Evolutionary conservation across 2,888 invertebrate species (phyloP).

Genomic region (Drosophila birchii): DNA sequence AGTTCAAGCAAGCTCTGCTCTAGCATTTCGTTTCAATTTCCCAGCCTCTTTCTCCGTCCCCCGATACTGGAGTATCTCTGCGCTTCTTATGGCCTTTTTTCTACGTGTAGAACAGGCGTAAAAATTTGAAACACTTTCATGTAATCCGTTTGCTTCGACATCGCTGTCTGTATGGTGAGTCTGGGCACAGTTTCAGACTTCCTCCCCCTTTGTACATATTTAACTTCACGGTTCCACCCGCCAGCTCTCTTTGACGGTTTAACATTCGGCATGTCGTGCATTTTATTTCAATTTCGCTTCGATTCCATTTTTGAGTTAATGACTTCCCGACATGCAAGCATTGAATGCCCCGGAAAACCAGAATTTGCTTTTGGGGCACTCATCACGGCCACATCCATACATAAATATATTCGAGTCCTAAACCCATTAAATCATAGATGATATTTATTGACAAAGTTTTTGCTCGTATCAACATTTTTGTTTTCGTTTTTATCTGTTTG

Average conservation of each 20-base stretch:
- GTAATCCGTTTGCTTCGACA: conserved; percentile 54
- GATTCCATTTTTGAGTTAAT: conserved; percentile 78
- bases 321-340: conserved; percentile 81
- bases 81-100: conserved; percentile 8
- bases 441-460: conserved; percentile 75
- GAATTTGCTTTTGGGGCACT: conserved; percentile 12
- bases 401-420: conserved; percentile 47
- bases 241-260: conserved; percentile 18
- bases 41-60: conserved; percentile 4
- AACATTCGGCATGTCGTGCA: conserved; percentile 57
- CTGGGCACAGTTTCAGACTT: conserved; percentile 18
- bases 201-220: conserved; percentile 25
- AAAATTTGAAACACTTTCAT: conserved; percentile 69
- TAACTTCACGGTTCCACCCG: conserved; percentile 15
- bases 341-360: conserved; percentile 26
- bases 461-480: conserved; percentile 59
- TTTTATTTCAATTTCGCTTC: conserved; percentile 82
- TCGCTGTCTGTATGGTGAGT: conserved; percentile 15
- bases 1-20: conserved; percentile 23
- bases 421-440: conserved; percentile 62
- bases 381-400: not conserved
- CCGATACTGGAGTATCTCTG: not conserved
- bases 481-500: conserved; percentile 39
- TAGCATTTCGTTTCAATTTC: conserved; percentile 30
- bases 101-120: conserved; percentile 55